Percentiles rank a stretch among this genome's conserved stretches.
Evolutionary conservation across 2,113 vertebrate genomes (phyloP).

Genomic region (Herpetotheres cachinnans): DNA sequence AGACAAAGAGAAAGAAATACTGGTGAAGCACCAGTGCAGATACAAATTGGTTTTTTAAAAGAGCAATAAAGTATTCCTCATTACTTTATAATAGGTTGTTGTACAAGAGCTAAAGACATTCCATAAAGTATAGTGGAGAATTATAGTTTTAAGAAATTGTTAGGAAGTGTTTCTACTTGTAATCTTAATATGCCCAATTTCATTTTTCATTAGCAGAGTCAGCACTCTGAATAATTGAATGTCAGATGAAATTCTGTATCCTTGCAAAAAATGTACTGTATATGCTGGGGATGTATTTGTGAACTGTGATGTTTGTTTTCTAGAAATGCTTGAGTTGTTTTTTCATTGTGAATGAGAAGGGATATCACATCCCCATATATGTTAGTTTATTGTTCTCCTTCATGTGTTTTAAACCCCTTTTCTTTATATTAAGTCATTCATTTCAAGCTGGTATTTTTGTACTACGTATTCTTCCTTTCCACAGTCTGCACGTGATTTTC

Average conservation of each 20-base stretch:
- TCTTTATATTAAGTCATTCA: not conserved
- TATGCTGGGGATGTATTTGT: not conserved
- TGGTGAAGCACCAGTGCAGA: not conserved
- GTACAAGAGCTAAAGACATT: not conserved
- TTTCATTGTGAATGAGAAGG: not conserved
- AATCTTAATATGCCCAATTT: not conserved
- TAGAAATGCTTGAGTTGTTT: not conserved
- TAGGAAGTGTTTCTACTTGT: not conserved
- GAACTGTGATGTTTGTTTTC: not conserved
- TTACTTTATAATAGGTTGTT: not conserved
- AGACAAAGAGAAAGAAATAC: not conserved
- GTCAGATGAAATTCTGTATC: not conserved
- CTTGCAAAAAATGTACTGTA: not conserved
- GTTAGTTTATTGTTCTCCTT: not conserved
- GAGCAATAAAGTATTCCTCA: not conserved
- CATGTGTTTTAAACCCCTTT: not conserved
- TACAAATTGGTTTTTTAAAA: not conserved
- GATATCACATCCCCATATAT: not conserved
- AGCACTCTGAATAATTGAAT: conserved; percentile 39
- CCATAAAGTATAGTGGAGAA: not conserved
- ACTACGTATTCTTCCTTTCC: not conserved
- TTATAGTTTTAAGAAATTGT: not conserved
- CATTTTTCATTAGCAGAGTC: conserved; percentile 40
- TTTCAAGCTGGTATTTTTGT: not conserved
- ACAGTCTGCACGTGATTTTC: not conserved